Evolutionary conservation across 2,797 vertebrate species (phyloP).

Genomic region (Macropodus opercularis): DNA sequence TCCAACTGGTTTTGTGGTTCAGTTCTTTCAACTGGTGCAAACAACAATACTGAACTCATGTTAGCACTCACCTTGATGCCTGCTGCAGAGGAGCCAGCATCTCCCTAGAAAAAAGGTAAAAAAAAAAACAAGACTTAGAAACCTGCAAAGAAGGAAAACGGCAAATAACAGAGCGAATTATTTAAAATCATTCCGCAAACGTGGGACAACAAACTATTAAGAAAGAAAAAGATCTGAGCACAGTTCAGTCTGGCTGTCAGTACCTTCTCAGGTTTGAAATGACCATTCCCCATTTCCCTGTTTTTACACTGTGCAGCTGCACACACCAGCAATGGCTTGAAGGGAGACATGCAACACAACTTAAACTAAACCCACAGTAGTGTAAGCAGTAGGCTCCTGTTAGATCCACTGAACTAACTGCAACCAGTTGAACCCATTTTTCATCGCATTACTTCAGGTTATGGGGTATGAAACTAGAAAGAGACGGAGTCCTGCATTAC

Average conservation of each 20-base stretch:
- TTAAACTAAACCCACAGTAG: slow-evolving; percentile 35
- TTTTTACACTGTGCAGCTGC: slow-evolving; percentile 58
- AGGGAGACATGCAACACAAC: slow-evolving; percentile 45
- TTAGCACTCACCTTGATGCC: slow-evolving; percentile 93
- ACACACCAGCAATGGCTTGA: slow-evolving; percentile 43
- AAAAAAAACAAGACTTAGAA: not conserved
- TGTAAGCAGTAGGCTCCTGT: slow-evolving; percentile 22
- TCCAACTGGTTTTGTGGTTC: no score
- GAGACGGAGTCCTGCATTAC: slow-evolving; percentile 36
- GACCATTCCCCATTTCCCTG: slow-evolving; percentile 32
- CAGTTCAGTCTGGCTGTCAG: slow-evolving; percentile 16
- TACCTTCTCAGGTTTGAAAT: slow-evolving; percentile 20
- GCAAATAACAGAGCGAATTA: not conserved
- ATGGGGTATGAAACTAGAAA: slow-evolving; percentile 27
- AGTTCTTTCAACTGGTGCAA: not conserved
- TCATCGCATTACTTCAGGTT: slow-evolving; percentile 31
- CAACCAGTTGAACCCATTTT: slow-evolving; percentile 19
- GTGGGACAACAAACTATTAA: slow-evolving; percentile 36
- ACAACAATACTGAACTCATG: not conserved
- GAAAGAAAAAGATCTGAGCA: slow-evolving; percentile 22
- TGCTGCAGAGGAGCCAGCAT: slow-evolving; percentile 95
- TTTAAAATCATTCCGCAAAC: no score
- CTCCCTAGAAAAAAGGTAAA: slow-evolving; percentile 84
- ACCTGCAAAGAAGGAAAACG: not conserved
- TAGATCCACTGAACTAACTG: slow-evolving; percentile 25